These are phyloP conservation scores for Orius laevigatus DNA, from an alignment of 1,140 invertebrate genomes.

Conservation along the genomic window DNA sequence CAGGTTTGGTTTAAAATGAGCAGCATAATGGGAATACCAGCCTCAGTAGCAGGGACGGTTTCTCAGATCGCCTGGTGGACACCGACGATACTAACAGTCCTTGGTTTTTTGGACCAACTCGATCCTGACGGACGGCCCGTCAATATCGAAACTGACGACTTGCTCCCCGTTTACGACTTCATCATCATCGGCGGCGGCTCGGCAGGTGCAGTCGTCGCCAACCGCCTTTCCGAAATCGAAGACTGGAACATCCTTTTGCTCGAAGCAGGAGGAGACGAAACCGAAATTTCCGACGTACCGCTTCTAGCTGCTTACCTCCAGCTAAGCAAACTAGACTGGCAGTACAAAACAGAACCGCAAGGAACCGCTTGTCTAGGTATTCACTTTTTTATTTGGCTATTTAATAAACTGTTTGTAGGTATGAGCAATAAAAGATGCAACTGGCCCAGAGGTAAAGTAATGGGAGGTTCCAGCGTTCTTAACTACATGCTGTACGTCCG, in stretches of 20 bases:
- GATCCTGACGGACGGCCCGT: constrained; percentile 58
- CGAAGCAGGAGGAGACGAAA: constrained; percentile 84
- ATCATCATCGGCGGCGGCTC: constrained; percentile 87
- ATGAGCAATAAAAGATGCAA: constrained; percentile 68
- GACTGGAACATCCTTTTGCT: constrained; percentile 68
- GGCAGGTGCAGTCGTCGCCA: constrained; percentile 81
- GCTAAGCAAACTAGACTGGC: constrained; percentile 77
- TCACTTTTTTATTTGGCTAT: not conserved
- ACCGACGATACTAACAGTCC: constrained; percentile 56
- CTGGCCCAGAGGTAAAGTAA: constrained; percentile 68
- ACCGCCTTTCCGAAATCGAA: constrained; percentile 57
- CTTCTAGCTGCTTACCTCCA: constrained; percentile 73
- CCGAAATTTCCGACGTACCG: constrained; percentile 75
- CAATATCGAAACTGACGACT: constrained; percentile 42
- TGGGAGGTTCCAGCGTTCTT: constrained; percentile 68
- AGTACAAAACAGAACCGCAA: constrained; percentile 80
- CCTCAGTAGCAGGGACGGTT: constrained; percentile 33
- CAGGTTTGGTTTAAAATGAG: constrained; percentile 28
- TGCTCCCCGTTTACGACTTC: constrained; percentile 54
- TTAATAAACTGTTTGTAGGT: constrained; percentile 32
- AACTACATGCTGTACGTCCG: constrained; percentile 97
- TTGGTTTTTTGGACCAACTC: constrained; percentile 66
- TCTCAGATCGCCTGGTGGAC: constrained; percentile 55
- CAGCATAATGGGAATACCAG: constrained; percentile 35
- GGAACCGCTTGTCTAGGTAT: constrained; percentile 63